Conservation (phyloP, 2,797 vertebrate species). For the Anableps anableps region DNA sequence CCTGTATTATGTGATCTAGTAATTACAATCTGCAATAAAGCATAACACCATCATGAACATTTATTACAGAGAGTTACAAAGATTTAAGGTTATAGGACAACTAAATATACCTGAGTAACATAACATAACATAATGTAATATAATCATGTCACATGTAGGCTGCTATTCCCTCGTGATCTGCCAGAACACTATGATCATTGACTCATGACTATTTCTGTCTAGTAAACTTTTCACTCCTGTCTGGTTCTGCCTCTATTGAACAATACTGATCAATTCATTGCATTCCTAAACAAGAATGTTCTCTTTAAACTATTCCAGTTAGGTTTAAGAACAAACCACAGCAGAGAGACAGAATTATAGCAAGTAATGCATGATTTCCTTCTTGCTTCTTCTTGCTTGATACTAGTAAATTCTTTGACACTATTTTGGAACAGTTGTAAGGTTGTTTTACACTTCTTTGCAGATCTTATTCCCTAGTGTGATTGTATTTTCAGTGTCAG, state of each 20-base stretch:
- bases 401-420: too few relatives aligned
- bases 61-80: background rate
- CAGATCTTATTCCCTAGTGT: background rate
- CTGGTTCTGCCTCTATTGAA: background rate
- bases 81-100: background rate
- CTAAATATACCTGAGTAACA: background rate
- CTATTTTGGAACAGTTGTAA: background rate
- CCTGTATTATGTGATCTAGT: slow-evolving; percentile 1
- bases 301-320: too few relatives aligned
- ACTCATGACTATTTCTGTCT: background rate
- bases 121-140: background rate
- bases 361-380: too few relatives aligned
- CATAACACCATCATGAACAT: background rate
- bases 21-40: slow-evolving; percentile 9
- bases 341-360: too few relatives aligned
- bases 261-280: too few relatives aligned
- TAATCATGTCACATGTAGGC: background rate
- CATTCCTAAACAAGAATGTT: too few relatives aligned
- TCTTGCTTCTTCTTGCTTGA: too few relatives aligned
- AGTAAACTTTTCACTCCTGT: background rate
- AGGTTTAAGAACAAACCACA: too few relatives aligned
- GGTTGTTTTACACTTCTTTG: background rate
- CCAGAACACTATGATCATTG: background rate
- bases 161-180: background rate
- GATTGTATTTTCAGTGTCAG: background rate